Percentiles rank a stretch among this genome's conserved stretches.
Evolutionary conservation across 2,797 vertebrate genomes (phyloP).

Genomic region (Tokudaia tokunoshimensis): DNA sequence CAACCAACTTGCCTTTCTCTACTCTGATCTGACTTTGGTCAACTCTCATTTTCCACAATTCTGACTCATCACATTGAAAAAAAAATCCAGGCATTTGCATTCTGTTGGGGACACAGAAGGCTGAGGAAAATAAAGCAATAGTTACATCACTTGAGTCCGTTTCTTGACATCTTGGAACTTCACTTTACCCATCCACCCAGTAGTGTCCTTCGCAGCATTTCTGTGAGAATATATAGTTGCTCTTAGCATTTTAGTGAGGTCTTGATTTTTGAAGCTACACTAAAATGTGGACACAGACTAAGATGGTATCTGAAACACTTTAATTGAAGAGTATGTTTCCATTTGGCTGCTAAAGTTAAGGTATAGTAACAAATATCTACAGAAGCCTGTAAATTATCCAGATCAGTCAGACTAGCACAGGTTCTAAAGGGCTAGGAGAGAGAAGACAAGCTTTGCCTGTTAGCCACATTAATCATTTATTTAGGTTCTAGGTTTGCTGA

Average conservation of each 20-base stretch:
- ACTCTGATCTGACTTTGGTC: neutral
- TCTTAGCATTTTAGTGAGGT: neutral
- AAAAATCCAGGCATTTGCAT: neutral
- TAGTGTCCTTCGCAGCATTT: neutral
- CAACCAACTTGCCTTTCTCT: neutral
- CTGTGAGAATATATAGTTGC: neutral
- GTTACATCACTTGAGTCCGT: neutral
- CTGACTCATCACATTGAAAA: neutral
- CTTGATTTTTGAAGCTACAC: conserved; percentile 15
- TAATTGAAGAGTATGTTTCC: neutral
- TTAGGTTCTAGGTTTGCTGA: neutral
- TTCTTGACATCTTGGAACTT: conserved; percentile 41
- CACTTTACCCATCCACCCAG: neutral
- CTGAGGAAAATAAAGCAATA: neutral
- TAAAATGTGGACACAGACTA: neutral
- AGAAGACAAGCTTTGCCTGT: neutral
- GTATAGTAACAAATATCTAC: neutral
- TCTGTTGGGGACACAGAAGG: neutral
- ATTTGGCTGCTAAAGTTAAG: neutral
- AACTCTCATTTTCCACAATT: neutral
- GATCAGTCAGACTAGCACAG: neutral
- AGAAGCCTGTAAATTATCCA: neutral
- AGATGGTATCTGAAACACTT: conserved; percentile 7
- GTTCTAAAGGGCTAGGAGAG: neutral
- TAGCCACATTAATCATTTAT: neutral